Percentiles rank a stretch among this genome's conserved stretches.
phyloP scores from a whole-genome alignment of 2,888 invertebrate genomes.

The Stomorhina lunata region DNA sequence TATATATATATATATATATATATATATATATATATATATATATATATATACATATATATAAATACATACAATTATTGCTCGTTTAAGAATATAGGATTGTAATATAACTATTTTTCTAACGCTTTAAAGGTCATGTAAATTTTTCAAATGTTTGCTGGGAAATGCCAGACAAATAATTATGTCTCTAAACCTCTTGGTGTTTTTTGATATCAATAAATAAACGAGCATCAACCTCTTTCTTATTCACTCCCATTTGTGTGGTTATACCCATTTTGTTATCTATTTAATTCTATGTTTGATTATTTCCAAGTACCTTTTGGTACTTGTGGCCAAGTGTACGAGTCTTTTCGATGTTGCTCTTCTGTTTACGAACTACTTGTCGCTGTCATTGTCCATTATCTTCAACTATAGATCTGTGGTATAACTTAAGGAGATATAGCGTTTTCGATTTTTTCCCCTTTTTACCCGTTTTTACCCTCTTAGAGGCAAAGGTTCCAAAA shows the following conservation, averaged over 20 bases:
- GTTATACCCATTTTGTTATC: not conserved
- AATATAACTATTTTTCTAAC: no score
- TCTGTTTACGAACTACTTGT: not conserved
- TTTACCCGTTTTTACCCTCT: no score
- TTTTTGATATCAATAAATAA: not conserved
- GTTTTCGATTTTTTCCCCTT: no score
- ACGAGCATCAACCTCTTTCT: not conserved
- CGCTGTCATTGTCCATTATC: conserved; percentile 35
- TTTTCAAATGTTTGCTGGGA: not conserved
- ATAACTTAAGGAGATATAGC: no score
- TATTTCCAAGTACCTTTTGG: not conserved
- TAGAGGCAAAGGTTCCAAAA: no score
- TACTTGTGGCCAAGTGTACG: not conserved
- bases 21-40: no score
- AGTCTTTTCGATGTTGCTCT: not conserved
- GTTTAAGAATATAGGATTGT: no score
- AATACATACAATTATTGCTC: no score
- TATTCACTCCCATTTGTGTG: not conserved
- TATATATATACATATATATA: no score
- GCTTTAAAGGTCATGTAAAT: no score
- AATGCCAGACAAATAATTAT: not conserved
- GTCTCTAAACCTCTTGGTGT: not conserved
- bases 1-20: no score
- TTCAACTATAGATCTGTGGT: conserved; percentile 27
- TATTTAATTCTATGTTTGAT: not conserved